Percentiles rank a stretch among this genome's conserved stretches.
phyloP scores from a whole-genome alignment of 2,113 vertebrate genomes.

The Platysternon megacephalum region DNA sequence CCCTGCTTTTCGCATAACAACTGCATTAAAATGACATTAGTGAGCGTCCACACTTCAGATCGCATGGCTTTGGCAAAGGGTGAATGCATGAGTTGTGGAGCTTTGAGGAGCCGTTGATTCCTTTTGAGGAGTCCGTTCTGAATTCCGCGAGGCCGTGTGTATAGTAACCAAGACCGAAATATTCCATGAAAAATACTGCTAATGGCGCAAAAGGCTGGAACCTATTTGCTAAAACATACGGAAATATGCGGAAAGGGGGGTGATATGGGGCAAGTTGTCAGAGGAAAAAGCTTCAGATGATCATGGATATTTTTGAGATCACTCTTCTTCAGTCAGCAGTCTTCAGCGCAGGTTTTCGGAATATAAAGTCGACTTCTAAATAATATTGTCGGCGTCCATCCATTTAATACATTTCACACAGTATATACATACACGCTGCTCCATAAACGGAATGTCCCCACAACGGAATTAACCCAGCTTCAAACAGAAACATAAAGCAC shows the following conservation, averaged over 20 bases:
- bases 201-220: fast-evolving
- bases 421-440: neutral
- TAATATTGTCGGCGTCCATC: neutral
- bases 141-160: fast-evolving
- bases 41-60: neutral
- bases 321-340: neutral
- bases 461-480: fast-evolving
- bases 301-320: neutral
- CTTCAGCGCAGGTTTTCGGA: neutral
- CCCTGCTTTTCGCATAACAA: neutral
- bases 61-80: fast-evolving
- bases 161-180: neutral
- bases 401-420: neutral
- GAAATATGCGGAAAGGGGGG: neutral
- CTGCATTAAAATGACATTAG: fast-evolving
- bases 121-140: neutral
- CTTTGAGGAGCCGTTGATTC: fast-evolving
- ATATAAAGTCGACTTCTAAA: neutral
- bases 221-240: fast-evolving
- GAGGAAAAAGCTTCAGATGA: neutral
- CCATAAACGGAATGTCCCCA: neutral
- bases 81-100: fast-evolving
- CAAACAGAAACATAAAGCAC: neutral
- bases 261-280: neutral
- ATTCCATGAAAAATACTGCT: neutral